Conservation (phyloP, 2,888 invertebrate genomes). For the Cryptus viduatorius region DNA sequence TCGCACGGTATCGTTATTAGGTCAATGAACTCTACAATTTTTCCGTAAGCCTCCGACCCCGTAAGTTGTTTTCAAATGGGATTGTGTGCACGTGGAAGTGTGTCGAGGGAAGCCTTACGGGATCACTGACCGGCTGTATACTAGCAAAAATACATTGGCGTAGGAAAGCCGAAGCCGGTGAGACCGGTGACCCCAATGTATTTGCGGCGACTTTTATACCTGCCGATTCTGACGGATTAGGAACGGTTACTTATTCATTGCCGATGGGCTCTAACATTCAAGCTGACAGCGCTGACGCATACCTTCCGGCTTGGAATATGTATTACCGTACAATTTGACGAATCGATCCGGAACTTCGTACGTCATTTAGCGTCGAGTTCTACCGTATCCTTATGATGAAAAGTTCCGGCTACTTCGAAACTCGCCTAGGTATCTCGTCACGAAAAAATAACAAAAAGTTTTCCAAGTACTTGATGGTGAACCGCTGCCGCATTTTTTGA, state of each 20-base stretch:
- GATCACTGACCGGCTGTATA: constrained; percentile 18
- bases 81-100: constrained; percentile 77
- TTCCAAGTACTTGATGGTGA: too few species aligned
- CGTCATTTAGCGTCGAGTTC: too few species aligned
- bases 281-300: background rate
- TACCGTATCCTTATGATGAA: too few species aligned
- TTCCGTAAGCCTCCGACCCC: constrained; percentile 69
- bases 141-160: background rate
- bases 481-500: too few species aligned
- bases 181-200: constrained; percentile 51
- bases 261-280: background rate
- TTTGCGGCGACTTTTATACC: constrained; percentile 4
- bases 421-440: too few species aligned
- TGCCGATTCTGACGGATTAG: constrained; percentile 21
- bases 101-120: constrained; percentile 79
- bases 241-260: constrained; percentile 4
- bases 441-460: too few species aligned
- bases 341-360: background rate
- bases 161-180: constrained; percentile 17
- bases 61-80: constrained; percentile 77
- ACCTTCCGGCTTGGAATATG: background rate
- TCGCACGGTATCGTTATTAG: constrained; percentile 55
- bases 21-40: constrained; percentile 64
- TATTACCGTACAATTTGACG: background rate
- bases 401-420: too few species aligned